Conservation (phyloP, 2,888 invertebrate genomes). For the Idaea dimidiata region DNA sequence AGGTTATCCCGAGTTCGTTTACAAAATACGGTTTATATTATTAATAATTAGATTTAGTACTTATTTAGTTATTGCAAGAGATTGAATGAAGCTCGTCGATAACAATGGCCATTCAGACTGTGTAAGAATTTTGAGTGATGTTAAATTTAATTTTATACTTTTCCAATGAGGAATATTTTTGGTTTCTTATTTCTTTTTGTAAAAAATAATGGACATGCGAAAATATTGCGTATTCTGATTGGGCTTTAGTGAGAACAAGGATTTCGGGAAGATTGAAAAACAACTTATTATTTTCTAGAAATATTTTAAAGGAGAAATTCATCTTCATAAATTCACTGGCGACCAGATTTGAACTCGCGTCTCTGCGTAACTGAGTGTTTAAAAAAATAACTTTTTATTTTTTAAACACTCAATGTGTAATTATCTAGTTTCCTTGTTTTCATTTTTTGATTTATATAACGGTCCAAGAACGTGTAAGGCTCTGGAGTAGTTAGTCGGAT, state of each 20-base stretch:
- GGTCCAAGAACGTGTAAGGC: neutral
- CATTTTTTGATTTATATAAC: neutral
- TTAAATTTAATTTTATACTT: neutral
- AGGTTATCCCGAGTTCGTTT: neutral
- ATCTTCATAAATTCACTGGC: no score
- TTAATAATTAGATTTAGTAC: neutral
- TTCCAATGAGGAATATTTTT: neutral
- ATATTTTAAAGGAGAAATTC: no score
- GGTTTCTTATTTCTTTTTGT: neutral
- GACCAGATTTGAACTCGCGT: no score
- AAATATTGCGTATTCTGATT: neutral
- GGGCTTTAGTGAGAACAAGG: neutral
- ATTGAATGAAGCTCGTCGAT: neutral
- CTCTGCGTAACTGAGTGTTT: no score
- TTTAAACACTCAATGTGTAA: no score
- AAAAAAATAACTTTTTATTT: neutral
- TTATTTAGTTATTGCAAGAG: neutral
- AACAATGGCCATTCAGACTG: neutral
- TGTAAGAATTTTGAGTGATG: neutral
- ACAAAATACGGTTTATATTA: neutral
- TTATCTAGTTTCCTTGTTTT: neutral
- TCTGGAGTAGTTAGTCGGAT: neutral
- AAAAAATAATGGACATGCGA: neutral
- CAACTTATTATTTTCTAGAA: no score
- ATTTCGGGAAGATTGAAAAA: neutral